Conservation (phyloP, 2,888 invertebrate genomes). For the Leptopilina drosophilae region DNA sequence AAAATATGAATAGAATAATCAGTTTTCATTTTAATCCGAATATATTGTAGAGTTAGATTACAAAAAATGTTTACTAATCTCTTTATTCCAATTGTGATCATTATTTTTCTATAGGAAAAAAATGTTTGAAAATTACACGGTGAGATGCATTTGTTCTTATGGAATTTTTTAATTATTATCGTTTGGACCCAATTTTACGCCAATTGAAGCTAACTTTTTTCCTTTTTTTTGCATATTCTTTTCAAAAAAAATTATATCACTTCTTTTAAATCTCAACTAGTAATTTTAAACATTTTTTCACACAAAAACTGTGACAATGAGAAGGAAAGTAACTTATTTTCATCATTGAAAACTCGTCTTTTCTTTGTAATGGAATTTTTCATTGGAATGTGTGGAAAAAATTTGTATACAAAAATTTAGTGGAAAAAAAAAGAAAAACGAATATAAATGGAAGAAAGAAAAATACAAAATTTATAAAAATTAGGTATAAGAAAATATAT, state of each 20-base stretch:
- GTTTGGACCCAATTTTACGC: slow-evolving; percentile 28
- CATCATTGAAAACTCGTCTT: background rate
- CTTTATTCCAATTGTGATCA: slow-evolving; percentile 2
- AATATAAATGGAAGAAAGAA: background rate
- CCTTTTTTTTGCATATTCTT: background rate
- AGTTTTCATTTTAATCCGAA: background rate
- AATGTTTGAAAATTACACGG: slow-evolving; percentile 10
- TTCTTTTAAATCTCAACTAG: background rate
- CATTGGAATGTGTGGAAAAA: too few species aligned
- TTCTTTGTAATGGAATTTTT: background rate
- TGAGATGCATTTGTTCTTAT: slow-evolving; percentile 4
- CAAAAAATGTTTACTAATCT: background rate
- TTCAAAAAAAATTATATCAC: background rate
- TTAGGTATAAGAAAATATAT: too few species aligned
- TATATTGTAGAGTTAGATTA: slow-evolving; percentile 19
- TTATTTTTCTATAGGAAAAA: background rate
- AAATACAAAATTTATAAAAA: background rate
- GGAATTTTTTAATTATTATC: background rate
- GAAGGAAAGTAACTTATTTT: background rate
- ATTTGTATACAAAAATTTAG: too few species aligned
- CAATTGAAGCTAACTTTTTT: slow-evolving; percentile 9
- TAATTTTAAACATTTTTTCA: slow-evolving; percentile 28
- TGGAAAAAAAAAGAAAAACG: too few species aligned
- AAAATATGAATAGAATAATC: background rate
- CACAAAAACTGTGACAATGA: background rate